Evolutionary conservation across 2,113 vertebrate genomes (phyloP).

Genomic region (Phylloscopus whistleri): DNA sequence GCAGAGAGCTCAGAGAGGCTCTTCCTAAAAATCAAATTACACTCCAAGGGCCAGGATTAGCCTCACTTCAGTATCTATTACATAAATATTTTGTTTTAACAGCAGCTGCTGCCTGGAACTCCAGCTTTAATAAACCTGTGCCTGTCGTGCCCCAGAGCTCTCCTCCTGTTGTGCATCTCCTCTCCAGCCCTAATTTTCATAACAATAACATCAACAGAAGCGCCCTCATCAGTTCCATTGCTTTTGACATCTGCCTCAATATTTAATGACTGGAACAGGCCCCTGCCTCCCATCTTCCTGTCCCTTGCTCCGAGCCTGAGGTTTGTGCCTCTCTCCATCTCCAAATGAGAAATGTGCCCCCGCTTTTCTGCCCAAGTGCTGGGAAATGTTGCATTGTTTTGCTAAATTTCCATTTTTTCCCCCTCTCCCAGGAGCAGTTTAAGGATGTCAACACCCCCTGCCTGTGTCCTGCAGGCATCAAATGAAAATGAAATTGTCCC

Average conservation of each 20-base stretch:
- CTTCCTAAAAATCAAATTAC: not conserved
- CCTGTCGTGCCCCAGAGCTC: not conserved
- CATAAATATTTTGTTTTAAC: not conserved
- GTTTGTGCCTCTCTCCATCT: not conserved
- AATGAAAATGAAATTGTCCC: not conserved
- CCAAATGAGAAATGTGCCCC: not conserved
- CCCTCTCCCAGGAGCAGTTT: not conserved
- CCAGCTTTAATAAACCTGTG: not conserved
- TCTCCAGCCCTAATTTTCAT: not conserved
- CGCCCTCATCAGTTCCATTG: not conserved
- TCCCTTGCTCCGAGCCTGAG: not conserved
- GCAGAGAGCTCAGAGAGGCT: not conserved
- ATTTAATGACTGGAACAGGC: not conserved
- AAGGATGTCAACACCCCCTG: not conserved
- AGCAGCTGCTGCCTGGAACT: not conserved
- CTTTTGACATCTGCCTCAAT: conserved; percentile 26
- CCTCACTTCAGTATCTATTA: fast-evolving
- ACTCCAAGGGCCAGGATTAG: not conserved
- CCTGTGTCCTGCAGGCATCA: too few relatives aligned
- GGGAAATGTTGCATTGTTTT: not conserved
- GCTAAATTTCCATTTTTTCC: too few relatives aligned
- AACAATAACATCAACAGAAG: not conserved
- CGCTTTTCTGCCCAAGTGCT: not conserved
- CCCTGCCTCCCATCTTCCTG: not conserved
- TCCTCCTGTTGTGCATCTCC: not conserved